phyloP scores from a whole-genome alignment of 1,140 invertebrate species.

The Antheraea mylitta region DNA sequence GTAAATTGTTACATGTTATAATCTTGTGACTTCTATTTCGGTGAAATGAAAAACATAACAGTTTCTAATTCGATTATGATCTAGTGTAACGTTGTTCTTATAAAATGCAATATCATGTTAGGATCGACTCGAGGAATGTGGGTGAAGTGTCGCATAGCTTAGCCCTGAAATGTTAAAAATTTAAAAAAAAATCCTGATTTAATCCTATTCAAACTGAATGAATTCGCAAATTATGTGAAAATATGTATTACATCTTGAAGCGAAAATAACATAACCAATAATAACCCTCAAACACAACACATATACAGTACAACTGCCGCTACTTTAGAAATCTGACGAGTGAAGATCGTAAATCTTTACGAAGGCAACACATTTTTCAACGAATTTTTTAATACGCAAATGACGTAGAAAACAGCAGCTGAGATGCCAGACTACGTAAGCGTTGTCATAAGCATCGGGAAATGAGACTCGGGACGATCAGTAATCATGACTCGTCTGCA shows the following conservation, averaged over 20 bases:
- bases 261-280: too few species aligned
- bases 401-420: not conserved
- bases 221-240: too few species aligned
- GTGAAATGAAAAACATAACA: not conserved
- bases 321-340: not conserved
- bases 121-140: not conserved
- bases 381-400: not conserved
- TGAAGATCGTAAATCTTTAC: not conserved
- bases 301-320: not conserved
- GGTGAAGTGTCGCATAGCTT: not conserved
- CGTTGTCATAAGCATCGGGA: not conserved
- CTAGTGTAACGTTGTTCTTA: not conserved
- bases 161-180: not conserved
- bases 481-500: constrained; percentile 5
- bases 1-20: too few species aligned
- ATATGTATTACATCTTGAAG: too few species aligned
- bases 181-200: not conserved
- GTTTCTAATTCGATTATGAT: not conserved
- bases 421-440: not conserved
- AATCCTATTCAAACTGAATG: too few species aligned
- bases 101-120: not conserved
- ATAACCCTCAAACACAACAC: too few species aligned
- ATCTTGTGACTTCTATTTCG: not conserved
- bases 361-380: not conserved
- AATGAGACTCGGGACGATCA: not conserved